Evolutionary conservation across 2,797 vertebrate species (phyloP).

Genomic region (Rhodeus uyekii): DNA sequence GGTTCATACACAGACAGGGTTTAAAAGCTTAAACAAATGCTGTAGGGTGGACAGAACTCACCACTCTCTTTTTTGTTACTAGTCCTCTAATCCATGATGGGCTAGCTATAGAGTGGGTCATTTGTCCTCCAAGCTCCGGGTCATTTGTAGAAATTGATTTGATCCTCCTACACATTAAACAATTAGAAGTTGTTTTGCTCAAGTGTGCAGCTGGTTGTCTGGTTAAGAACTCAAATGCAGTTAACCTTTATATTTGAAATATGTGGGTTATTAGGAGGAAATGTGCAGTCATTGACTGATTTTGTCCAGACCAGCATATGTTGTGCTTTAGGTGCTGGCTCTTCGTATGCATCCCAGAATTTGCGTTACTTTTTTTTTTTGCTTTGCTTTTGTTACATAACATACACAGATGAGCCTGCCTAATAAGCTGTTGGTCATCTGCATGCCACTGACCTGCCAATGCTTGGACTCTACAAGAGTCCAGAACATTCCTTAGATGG

Average conservation of each 20-base stretch:
- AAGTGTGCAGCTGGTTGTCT: background rate
- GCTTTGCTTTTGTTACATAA: background rate
- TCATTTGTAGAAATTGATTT: conserved; percentile 7
- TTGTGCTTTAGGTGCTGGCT: background rate
- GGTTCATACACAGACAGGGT: conserved; percentile 8
- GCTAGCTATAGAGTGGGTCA: background rate
- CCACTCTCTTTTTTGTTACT: background rate
- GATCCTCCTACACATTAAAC: conserved; percentile 11
- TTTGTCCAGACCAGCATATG: background rate
- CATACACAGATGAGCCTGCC: background rate
- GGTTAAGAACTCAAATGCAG: background rate
- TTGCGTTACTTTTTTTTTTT: no score
- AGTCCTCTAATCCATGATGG: background rate
- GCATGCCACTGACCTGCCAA: background rate
- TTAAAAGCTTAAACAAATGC: conserved; percentile 8
- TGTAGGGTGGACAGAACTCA: background rate
- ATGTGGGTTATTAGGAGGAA: background rate
- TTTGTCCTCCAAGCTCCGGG: background rate
- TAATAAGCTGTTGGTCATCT: background rate
- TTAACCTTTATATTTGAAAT: background rate
- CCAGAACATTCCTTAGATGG: background rate
- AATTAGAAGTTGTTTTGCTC: conserved; percentile 5
- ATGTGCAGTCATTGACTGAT: background rate
- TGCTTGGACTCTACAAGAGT: background rate
- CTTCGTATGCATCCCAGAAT: background rate